Evolutionary conservation across 2,888 invertebrate species (phyloP).

Genomic region (Tridacna crocea): DNA sequence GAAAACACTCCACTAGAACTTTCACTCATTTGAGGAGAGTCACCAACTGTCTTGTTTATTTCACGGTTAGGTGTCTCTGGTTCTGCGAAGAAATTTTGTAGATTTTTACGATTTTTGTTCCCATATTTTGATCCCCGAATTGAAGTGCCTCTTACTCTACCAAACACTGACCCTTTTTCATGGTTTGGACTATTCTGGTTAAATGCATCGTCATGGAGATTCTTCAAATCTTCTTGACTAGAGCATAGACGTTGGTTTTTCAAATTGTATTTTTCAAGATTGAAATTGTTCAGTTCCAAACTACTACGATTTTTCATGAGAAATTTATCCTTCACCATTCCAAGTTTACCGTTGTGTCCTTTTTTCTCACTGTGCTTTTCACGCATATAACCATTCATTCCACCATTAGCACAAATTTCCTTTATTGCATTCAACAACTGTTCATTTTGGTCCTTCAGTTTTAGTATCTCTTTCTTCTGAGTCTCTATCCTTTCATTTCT

Average conservation of each 20-base stretch:
- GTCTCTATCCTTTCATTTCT: conserved; percentile 70
- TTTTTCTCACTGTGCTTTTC: conserved; percentile 52
- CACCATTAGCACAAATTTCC: conserved; percentile 69
- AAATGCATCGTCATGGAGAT: conserved; percentile 3
- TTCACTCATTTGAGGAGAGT: conserved; percentile 56
- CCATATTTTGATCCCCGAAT: conserved; percentile 7
- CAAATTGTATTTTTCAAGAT: conserved; percentile 65
- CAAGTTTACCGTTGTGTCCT: conserved; percentile 63
- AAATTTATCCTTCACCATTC: conserved; percentile 71
- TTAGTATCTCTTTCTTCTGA: conserved; percentile 70
- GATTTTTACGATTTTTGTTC: conserved; percentile 23
- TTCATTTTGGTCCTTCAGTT: conserved; percentile 69
- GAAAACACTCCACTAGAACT: conserved; percentile 52
- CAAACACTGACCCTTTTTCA: conserved; percentile 3
- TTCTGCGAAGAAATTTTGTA: conserved; percentile 51
- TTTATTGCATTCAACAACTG: conserved; percentile 70
- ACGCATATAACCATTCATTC: conserved; percentile 69
- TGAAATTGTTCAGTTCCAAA: conserved; percentile 72
- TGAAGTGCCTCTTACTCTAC: conserved; percentile 30
- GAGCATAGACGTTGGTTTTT: conserved; percentile 67
- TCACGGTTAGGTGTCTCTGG: conserved; percentile 34
- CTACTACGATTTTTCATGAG: conserved; percentile 74
- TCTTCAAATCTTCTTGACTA: conserved; percentile 75
- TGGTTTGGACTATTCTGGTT: conserved; percentile 16
- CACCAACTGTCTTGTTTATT: conserved; percentile 50